These are phyloP conservation scores for Argyresthia albistria DNA, from an alignment of 2,888 invertebrate species.

Conservation along the genomic window DNA sequence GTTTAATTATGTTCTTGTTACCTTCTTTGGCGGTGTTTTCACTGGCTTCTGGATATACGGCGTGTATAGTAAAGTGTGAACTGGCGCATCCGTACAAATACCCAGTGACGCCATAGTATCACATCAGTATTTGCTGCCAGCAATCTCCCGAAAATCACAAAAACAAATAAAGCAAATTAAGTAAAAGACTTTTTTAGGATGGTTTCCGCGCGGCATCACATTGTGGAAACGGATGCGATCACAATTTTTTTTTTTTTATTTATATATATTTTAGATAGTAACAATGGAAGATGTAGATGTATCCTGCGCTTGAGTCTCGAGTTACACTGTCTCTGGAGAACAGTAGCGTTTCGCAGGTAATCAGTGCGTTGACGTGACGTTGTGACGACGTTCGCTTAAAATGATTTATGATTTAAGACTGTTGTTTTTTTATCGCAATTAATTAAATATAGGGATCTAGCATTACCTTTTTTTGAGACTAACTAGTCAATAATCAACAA, in stretches of 20 bases:
- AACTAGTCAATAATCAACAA: too few species aligned
- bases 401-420: background rate
- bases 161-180: background rate
- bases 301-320: too few species aligned
- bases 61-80: constrained; percentile 56
- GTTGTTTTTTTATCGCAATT: background rate
- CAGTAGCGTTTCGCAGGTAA: background rate
- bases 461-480: too few species aligned
- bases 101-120: constrained; percentile 51
- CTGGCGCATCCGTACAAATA: constrained; percentile 59
- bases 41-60: constrained; percentile 42
- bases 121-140: background rate
- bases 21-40: constrained; percentile 43
- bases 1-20: constrained; percentile 13
- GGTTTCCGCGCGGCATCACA: too few species aligned
- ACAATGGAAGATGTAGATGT: too few species aligned
- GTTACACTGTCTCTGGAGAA: too few species aligned
- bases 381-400: background rate
- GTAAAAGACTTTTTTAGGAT: too few species aligned
- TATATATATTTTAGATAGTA: too few species aligned
- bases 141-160: background rate
- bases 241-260: too few species aligned
- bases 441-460: too few species aligned
- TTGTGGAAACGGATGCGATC: too few species aligned
- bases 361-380: background rate